A percentile compares a stretch with the other conserved stretches of the same genome.
Evolutionary conservation across 2,113 vertebrate species (phyloP).

Genomic region (Pandion haliaetus): DNA sequence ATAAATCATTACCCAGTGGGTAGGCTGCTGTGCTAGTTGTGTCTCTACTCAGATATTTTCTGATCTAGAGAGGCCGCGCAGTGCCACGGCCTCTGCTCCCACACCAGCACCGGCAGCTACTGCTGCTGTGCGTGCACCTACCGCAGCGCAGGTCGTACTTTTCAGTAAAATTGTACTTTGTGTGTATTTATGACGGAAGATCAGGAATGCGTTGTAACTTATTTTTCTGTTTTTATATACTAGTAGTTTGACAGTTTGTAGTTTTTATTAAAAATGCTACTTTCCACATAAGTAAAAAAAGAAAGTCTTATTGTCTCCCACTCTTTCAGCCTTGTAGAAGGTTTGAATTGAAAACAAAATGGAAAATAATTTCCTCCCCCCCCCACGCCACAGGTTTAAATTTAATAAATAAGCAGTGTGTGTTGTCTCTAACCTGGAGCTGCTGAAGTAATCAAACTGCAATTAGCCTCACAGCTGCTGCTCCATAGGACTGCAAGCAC

Average conservation of each 20-base stretch:
- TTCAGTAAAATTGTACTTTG: neutral
- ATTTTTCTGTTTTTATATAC: neutral
- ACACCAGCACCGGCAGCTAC: neutral
- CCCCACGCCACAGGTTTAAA: neutral
- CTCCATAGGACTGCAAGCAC: neutral
- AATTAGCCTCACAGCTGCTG: neutral
- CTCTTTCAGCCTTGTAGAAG: neutral
- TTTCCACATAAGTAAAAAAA: neutral
- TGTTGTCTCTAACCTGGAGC: neutral
- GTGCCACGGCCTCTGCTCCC: neutral
- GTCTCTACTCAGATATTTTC: neutral
- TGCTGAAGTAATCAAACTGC: neutral
- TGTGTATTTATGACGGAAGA: neutral
- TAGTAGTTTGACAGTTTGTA: neutral
- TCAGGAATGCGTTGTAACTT: neutral
- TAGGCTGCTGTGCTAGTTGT: neutral
- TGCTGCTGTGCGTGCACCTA: neutral
- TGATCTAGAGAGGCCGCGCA: rapidly evolving
- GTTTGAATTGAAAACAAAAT: neutral
- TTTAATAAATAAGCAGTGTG: neutral
- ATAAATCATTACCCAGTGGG: neutral
- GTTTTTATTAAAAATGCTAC: neutral
- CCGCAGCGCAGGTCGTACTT: neutral
- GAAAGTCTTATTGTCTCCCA: neutral
- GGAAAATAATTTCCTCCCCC: neutral